Conservation (phyloP, 2,797 vertebrate species). For the Parauchenoglanis ngamensis region DNA sequence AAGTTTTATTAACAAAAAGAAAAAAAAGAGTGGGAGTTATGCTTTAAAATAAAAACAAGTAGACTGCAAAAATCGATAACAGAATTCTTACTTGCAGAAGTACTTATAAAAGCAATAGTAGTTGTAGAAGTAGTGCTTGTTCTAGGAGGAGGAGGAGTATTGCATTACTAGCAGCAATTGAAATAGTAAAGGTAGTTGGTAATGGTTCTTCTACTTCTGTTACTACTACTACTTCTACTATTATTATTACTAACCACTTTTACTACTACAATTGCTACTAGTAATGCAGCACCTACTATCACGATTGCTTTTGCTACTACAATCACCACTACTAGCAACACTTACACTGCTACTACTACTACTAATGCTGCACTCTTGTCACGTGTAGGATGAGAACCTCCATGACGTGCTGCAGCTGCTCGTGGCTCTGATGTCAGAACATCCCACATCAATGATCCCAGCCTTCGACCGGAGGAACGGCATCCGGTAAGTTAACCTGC, state of each 20-base stretch:
- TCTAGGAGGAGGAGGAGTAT: neutral
- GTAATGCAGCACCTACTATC: neutral
- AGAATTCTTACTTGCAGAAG: no score
- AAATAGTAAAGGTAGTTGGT: no score
- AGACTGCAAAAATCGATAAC: no score
- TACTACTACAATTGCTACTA: neutral
- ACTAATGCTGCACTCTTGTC: neutral
- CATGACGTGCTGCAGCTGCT: slow-evolving; percentile 95
- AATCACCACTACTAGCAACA: neutral
- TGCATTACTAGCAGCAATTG: neutral
- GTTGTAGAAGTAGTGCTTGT: neutral
- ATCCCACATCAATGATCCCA: slow-evolving; percentile 91
- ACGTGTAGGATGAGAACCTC: slow-evolving; percentile 90
- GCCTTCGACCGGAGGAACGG: slow-evolving; percentile 97
- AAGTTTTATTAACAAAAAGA: no score
- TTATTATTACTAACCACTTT: no score
- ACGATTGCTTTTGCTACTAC: no score
- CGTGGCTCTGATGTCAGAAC: slow-evolving; percentile 96
- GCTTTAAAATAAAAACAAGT: no score
- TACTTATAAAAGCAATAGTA: neutral
- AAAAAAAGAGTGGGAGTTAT: no score
- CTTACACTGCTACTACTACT: neutral
- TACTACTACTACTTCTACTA: neutral
- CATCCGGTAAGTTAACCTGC: slow-evolving; percentile 80
- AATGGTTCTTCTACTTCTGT: neutral